Conservation (phyloP, 2,113 vertebrate species). For the Tenrec ecaudatus region DNA sequence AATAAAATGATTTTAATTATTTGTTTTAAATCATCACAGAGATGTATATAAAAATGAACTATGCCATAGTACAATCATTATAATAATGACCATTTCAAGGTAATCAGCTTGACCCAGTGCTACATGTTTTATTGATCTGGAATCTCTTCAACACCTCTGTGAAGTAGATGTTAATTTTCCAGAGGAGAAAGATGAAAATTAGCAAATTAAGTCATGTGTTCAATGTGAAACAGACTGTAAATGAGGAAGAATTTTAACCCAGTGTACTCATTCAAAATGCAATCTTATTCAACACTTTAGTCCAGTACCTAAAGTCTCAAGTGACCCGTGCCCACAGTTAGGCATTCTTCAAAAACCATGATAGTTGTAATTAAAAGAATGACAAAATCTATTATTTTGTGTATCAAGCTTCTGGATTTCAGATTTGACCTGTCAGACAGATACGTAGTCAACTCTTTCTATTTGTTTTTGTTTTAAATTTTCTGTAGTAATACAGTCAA, state of each 20-base stretch:
- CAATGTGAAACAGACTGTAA: not conserved
- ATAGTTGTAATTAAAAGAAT: not conserved
- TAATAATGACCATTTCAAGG: not conserved
- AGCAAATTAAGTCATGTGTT: not conserved
- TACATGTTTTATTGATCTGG: conserved; percentile 13
- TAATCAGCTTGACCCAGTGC: not conserved
- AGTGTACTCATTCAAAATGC: not conserved
- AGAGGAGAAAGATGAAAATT: conserved; percentile 24
- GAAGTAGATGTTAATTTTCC: conserved; percentile 20
- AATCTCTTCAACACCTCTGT: not conserved
- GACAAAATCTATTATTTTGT: not conserved
- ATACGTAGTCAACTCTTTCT: not conserved
- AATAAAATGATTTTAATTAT: no score
- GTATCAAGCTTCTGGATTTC: not conserved
- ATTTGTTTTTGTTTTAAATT: not conserved
- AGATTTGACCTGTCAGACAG: not conserved
- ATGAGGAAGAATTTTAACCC: conserved; percentile 32
- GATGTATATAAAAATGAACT: not conserved
- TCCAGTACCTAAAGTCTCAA: not conserved
- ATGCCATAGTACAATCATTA: no score
- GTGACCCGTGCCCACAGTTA: not conserved
- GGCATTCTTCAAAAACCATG: not conserved
- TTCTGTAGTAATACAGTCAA: not conserved
- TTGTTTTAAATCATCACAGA: not conserved
- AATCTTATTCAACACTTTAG: no score